Conservation (phyloP, 2,113 vertebrate species). For the Panurus biarmicus region DNA sequence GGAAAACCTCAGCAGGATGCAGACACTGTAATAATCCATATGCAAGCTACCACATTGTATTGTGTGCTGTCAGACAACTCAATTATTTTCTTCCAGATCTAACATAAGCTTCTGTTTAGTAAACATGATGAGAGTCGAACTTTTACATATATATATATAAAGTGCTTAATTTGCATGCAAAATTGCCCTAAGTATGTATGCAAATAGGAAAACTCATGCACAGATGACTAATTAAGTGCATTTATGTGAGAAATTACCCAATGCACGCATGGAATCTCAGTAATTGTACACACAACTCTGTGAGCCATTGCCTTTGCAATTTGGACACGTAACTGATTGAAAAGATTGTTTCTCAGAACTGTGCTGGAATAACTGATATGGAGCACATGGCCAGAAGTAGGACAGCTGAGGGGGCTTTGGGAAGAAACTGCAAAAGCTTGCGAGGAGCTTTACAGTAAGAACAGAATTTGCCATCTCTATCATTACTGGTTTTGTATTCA, state of each 20-base stretch:
- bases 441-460: background rate
- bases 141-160: constrained; percentile 47
- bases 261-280: constrained; percentile 33
- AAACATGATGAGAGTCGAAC: constrained; percentile 21
- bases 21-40: background rate
- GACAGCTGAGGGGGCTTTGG: background rate
- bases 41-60: background rate
- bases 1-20: background rate
- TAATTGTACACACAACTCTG: constrained; percentile 51
- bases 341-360: background rate
- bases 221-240: constrained; percentile 65
- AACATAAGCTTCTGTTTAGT: constrained; percentile 31
- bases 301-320: constrained; percentile 26
- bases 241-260: constrained; percentile 62
- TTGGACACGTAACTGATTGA: constrained; percentile 45
- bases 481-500: background rate
- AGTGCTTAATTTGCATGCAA: constrained; percentile 57
- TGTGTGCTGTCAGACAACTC: background rate
- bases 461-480: background rate
- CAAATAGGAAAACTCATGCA: constrained; percentile 52
- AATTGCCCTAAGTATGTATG: constrained; percentile 60
- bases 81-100: background rate
- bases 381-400: background rate
- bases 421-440: background rate
- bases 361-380: background rate